Percentiles rank a stretch among this genome's conserved stretches.
phyloP scores from a whole-genome alignment of 2,888 invertebrate genomes.

The Ectemnius lituratus region DNA sequence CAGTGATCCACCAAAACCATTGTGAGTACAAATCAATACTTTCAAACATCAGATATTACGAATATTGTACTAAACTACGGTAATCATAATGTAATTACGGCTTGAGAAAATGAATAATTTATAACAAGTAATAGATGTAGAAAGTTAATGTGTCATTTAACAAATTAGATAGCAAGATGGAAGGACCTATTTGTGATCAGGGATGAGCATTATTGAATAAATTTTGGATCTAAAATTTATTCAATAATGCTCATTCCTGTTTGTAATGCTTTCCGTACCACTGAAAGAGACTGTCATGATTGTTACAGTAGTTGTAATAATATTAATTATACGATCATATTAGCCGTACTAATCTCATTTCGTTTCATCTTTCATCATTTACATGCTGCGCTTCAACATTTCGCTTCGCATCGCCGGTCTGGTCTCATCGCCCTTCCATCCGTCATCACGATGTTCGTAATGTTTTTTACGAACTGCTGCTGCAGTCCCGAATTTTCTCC shows the following conservation, averaged over 20 bases:
- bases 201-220: too few species aligned
- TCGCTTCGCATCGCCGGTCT: conserved; percentile 61
- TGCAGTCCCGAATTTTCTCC: conserved; percentile 79
- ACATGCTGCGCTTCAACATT: conserved; percentile 60
- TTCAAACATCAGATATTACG: background rate
- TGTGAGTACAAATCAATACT: conserved; percentile 83
- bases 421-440: conserved; percentile 57
- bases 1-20: conserved; percentile 97
- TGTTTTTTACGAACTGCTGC: conserved; percentile 54
- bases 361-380: conserved; percentile 66
- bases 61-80: background rate
- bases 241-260: too few species aligned
- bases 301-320: too few species aligned
- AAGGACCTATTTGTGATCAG: too few species aligned
- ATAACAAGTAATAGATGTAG: too few species aligned
- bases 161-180: too few species aligned
- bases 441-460: conserved; percentile 55
- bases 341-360: conserved; percentile 62
- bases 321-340: conserved; percentile 18
- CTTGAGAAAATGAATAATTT: too few species aligned
- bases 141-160: too few species aligned
- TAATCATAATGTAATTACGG: too few species aligned
- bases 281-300: too few species aligned
- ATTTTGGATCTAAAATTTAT: too few species aligned
- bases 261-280: too few species aligned